Base-by-base conservation (phyloP, 2,888 invertebrate species). In the Volucella inanis region DNA sequence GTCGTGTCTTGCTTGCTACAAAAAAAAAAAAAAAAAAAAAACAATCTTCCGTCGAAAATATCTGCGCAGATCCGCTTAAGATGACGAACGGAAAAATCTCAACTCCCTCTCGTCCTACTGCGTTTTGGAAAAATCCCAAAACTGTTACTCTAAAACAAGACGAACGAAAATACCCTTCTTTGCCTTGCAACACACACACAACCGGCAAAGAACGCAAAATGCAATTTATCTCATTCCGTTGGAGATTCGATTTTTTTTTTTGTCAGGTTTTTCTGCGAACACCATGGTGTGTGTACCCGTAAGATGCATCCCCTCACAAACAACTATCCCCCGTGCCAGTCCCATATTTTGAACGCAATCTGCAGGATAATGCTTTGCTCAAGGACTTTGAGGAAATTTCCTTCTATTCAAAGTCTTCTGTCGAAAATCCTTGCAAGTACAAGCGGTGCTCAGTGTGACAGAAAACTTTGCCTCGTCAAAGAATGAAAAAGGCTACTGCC, bases 51-150 rank as follows among this genome's bases (percentile, higher is more conserved):
- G 59, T 76, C 85, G 85, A 85, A 85, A 85, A 85, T 85, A 85
- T 76, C 80, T 85, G 49, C 47, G 47, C 62, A 80, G 80, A 85
- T 85, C 85, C 80, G 85, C 80, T 85, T 85, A 85, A 85, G 77
- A 85, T 85, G 85, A 85, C 77, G 81, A 85, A 85, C 80, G 41
- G 55, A 76, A 76, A 68, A 67, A 67, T 52, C 10, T 39, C 38
- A 14, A 12, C n/a, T 50, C 47, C 59, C 15, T 4, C 41, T 15
- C 1, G 52, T 31, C 14, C 14, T 14, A 41, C 12, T 31, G 31
- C 31, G 31, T 31, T 31, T 4, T 22, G 31, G 31, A 39, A 15
- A 22, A 22, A 54, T 61, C 43, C 47, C 43, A 50, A 71, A 70
- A 79, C 52, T 75, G 75, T 79, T 64, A 70, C 68, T 75, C 52